These are phyloP conservation scores for Monarcha castaneiventris DNA, from an alignment of 2,113 vertebrate genomes.

Conservation along the genomic window DNA sequence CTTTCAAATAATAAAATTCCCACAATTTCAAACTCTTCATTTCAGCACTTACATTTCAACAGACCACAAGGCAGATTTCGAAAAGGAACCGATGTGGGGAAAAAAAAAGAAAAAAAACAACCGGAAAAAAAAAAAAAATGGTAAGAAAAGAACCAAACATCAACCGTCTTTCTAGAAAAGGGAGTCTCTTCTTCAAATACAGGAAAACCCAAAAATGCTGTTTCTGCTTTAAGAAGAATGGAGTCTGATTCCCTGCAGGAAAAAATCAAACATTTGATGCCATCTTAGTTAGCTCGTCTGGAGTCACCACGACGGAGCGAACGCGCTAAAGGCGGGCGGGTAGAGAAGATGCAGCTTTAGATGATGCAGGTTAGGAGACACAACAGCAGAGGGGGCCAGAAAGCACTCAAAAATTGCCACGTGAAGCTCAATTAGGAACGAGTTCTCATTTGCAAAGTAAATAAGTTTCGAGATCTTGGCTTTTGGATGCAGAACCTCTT, in stretches of 20 bases:
- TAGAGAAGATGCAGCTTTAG: slow-evolving; percentile 60
- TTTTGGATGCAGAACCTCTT: slow-evolving; percentile 70
- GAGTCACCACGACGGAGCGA: slow-evolving; percentile 70
- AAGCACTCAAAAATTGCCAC: slow-evolving; percentile 72
- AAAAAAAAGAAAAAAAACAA: background rate
- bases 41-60: slow-evolving; percentile 88
- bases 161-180: slow-evolving; percentile 86
- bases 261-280: slow-evolving; percentile 82
- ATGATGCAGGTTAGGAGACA: slow-evolving; percentile 87
- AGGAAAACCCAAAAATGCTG: slow-evolving; percentile 91
- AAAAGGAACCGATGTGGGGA: slow-evolving; percentile 71
- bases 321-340: slow-evolving; percentile 62
- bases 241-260: slow-evolving; percentile 84
- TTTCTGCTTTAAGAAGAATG: slow-evolving; percentile 90
- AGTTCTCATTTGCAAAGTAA: slow-evolving; percentile 71
- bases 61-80: slow-evolving; percentile 82
- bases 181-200: slow-evolving; percentile 90
- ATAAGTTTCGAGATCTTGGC: slow-evolving; percentile 70
- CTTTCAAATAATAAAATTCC: slow-evolving; percentile 74
- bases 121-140: rapidly evolving
- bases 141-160: slow-evolving; percentile 70
- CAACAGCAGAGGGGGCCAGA: slow-evolving; percentile 86
- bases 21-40: slow-evolving; percentile 75
- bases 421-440: slow-evolving; percentile 59
- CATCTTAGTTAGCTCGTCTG: slow-evolving; percentile 72